These are phyloP conservation scores for Panopea generosa DNA, from an alignment of 2,888 invertebrate species.

Conservation along the genomic window DNA sequence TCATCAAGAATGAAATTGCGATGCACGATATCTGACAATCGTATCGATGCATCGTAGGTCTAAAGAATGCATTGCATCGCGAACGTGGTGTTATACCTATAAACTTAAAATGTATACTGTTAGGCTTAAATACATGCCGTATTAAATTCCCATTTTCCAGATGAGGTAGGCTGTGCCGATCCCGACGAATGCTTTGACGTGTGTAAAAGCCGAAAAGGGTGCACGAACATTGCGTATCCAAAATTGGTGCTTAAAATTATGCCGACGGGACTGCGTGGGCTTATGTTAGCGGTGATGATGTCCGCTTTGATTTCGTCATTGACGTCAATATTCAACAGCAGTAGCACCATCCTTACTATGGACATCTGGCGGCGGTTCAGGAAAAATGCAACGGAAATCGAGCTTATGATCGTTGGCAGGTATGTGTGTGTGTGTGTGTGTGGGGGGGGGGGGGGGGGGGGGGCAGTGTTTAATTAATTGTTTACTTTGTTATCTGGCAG, in stretches of 20 bases:
- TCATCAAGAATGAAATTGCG: no score
- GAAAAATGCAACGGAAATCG: constrained; percentile 83
- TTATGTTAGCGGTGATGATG: constrained; percentile 87
- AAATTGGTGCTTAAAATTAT: constrained; percentile 85
- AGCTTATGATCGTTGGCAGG: constrained; percentile 86
- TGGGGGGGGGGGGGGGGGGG: no score
- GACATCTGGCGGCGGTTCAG: constrained; percentile 86
- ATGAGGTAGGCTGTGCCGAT: constrained; percentile 86
- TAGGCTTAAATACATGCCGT: no score
- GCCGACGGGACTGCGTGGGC: constrained; percentile 85
- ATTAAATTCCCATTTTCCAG: constrained; percentile 72
- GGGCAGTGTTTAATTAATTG: no score
- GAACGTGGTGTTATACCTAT: no score
- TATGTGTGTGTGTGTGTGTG: no score
- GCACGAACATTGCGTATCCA: constrained; percentile 86
- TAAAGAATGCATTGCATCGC: no score
- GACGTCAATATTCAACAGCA: constrained; percentile 86
- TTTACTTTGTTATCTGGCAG: no score
- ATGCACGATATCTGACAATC: no score
- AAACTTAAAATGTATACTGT: no score
- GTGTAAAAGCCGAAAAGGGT: constrained; percentile 85
- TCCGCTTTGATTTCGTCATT: constrained; percentile 86
- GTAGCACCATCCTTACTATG: constrained; percentile 86
- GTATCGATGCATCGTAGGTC: no score
- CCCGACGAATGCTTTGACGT: constrained; percentile 84